A percentile compares a stretch with the other conserved stretches of the same genome.
Conservation (phyloP, 2,888 invertebrate species). For the Parochlus steinenii region DNA sequence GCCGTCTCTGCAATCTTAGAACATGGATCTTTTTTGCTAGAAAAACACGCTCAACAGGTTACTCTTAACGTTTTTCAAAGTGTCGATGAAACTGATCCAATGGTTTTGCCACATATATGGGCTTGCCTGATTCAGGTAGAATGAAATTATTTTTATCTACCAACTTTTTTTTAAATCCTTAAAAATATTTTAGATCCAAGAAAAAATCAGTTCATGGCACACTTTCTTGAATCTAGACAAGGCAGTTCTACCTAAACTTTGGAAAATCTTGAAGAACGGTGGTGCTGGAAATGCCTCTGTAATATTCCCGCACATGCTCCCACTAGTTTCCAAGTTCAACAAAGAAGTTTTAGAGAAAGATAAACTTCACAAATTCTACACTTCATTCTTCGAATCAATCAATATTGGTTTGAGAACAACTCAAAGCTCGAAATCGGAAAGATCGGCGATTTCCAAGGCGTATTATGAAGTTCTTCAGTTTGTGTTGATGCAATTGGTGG, state of each 20-base stretch:
- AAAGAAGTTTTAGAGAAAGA: slow-evolving; percentile 16
- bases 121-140: slow-evolving; percentile 48
- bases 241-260: slow-evolving; percentile 53
- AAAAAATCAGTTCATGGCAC: slow-evolving; percentile 33
- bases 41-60: slow-evolving; percentile 36
- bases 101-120: slow-evolving; percentile 53
- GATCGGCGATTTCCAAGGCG: slow-evolving; percentile 44
- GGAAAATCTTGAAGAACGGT: slow-evolving; percentile 45
- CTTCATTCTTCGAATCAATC: slow-evolving; percentile 50
- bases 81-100: slow-evolving; percentile 51
- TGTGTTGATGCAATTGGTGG: slow-evolving; percentile 34
- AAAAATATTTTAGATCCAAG: too few relatives aligned
- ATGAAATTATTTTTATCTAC: too few relatives aligned
- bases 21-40: slow-evolving; percentile 35
- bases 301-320: slow-evolving; percentile 57
- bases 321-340: slow-evolving; percentile 53
- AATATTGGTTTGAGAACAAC: slow-evolving; percentile 44
- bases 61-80: slow-evolving; percentile 40
- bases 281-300: slow-evolving; percentile 61
- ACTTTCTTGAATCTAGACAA: slow-evolving; percentile 52
- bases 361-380: slow-evolving; percentile 36
- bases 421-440: slow-evolving; percentile 49
- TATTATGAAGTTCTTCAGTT: slow-evolving; percentile 61
- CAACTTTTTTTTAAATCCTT: too few relatives aligned
- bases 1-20: slow-evolving; percentile 43